Evolutionary conservation across 2,113 vertebrate genomes (phyloP), one percentile per base, ranked within the genome.

Genomic region (Antennarius striatus): DNA sequence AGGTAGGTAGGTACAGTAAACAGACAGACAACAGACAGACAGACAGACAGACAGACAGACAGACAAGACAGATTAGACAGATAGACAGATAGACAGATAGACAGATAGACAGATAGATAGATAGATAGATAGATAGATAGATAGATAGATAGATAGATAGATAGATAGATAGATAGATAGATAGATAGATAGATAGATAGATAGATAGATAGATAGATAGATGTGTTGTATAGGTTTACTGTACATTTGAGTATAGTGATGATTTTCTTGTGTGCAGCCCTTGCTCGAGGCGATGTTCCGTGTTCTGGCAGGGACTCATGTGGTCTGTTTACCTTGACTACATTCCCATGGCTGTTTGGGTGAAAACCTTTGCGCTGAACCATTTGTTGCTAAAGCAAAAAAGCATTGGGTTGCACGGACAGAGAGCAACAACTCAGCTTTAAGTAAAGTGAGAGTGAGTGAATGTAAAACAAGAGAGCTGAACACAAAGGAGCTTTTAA

Each of bases 341-440:
- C 71, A 65, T 79, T 87, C 80, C 78, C 75, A 75, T 60, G 73
- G 51, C 70, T 10, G 58, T 39, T 17, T 76, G 73, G 6, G 65
- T 64, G 71, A 82, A 83, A 75, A 22, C 15, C 28, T 17, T 50
- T 32, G 59, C 5, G 58, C 60, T 51, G 48, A 70, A 68, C 67
- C 71, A 68, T 77, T 79, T 81, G 75, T 62, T 71, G 58, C 32
- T 6, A n/a, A 58, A 58, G 40, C 17, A 56, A 46, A 48, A 61
- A 57, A 30, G 42, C 32, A 36, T 49, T 22, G 32, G 4, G 29
- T 60, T 55, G 54, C 56, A 46, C 6, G n/a, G 29, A 56, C 12
- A 15, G 22, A 56, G 57, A 75, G 14, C 54, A 58, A 48, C 59
- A 73, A 49, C 67, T 3, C 60, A 68, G 42, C 47, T 49, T 67